These are phyloP conservation scores for Mycetomoellerius zeteki DNA, from an alignment of 1,140 invertebrate species.

Conservation along the genomic window DNA sequence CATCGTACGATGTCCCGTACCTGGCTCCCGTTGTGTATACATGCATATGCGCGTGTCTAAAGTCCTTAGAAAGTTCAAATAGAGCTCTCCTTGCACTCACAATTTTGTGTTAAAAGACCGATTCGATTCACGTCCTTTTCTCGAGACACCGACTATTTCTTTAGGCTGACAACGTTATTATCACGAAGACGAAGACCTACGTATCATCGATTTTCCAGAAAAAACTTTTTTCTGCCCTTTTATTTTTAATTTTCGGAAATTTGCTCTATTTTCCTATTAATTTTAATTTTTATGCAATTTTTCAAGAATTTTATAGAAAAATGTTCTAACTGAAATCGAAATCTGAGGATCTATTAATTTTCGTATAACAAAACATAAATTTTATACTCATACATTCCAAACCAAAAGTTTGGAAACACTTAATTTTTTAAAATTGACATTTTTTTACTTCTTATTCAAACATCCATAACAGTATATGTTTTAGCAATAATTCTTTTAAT, in stretches of 20 bases:
- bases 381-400: too few species aligned
- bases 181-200: neutral
- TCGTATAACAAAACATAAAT: neutral
- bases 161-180: neutral
- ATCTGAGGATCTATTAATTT: neutral
- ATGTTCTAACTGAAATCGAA: neutral
- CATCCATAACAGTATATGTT: too few species aligned
- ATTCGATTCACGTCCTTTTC: neutral
- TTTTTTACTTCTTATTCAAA: too few species aligned
- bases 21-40: conserved; percentile 22
- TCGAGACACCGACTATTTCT: neutral
- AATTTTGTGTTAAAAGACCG: neutral
- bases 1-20: conserved; percentile 48
- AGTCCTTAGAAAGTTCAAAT: conserved; percentile 22
- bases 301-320: neutral
- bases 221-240: too few species aligned
- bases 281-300: neutral
- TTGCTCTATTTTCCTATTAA: neutral
- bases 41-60: neutral
- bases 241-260: neutral
- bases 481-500: too few species aligned
- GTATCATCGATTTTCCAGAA: neutral
- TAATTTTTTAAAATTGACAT: too few species aligned
- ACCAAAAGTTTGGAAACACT: too few species aligned
- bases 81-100: neutral